Conservation (phyloP, 2,113 vertebrate species). For the Pao palembangensis region DNA sequence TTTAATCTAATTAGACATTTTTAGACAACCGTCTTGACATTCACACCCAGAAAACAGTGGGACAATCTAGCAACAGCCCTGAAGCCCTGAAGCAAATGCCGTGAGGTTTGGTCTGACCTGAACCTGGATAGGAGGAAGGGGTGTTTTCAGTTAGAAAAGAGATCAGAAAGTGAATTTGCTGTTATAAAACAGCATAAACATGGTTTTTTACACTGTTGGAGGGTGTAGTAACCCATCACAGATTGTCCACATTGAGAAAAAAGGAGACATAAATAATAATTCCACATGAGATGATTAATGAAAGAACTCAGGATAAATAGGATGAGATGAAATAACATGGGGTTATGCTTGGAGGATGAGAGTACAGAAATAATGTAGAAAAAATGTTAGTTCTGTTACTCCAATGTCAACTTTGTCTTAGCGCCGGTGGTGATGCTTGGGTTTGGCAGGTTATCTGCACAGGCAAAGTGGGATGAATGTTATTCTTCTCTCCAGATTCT, state of each 20-base stretch:
- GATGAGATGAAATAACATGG: conserved; percentile 14
- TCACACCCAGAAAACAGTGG: too few relatives aligned
- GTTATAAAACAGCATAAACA: too few relatives aligned
- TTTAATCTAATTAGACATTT: too few relatives aligned
- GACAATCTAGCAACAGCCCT: too few relatives aligned
- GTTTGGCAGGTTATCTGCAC: conserved; percentile 6
- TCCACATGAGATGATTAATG: conserved; percentile 44
- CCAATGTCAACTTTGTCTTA: conserved; percentile 1
- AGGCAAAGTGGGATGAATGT: neutral
- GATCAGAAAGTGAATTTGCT: too few relatives aligned
- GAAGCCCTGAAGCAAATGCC: too few relatives aligned
- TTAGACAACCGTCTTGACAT: too few relatives aligned
- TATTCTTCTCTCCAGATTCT: conserved; percentile 1
- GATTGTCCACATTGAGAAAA: conserved; percentile 29
- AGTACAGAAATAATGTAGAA: neutral
- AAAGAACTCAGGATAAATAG: conserved; percentile 9
- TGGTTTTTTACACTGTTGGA: too few relatives aligned
- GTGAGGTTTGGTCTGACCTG: too few relatives aligned
- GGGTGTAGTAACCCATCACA: conserved; percentile 39
- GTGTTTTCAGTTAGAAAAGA: too few relatives aligned
- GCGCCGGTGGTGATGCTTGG: neutral
- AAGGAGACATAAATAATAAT: conserved; percentile 31
- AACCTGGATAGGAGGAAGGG: too few relatives aligned
- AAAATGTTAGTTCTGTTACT: neutral
- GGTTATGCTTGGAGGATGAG: conserved; percentile 3